These are phyloP conservation scores for Cantharis rufa DNA, from an alignment of 2,888 invertebrate species.

Conservation along the genomic window DNA sequence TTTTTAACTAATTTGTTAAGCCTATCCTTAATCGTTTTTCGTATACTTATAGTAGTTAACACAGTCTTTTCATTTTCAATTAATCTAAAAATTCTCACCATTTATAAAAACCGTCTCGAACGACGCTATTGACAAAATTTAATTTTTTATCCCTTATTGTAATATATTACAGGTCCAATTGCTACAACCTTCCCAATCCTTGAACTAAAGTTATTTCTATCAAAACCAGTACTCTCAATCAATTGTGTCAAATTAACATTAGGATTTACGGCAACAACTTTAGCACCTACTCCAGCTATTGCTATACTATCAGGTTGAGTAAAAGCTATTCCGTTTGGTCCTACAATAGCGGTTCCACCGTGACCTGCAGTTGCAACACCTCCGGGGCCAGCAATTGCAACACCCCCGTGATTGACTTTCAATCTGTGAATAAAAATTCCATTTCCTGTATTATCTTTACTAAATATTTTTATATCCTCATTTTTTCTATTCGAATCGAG, in stretches of 20 bases:
- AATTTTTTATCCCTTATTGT: slow-evolving; percentile 49
- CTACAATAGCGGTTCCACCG: slow-evolving; percentile 80
- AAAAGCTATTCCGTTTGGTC: slow-evolving; percentile 76
- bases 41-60: background rate
- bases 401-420: slow-evolving; percentile 74
- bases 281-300: slow-evolving; percentile 75
- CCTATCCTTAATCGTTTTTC: background rate
- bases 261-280: slow-evolving; percentile 69
- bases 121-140: too few species aligned
- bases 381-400: slow-evolving; percentile 81
- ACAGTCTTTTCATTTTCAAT: background rate
- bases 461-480: slow-evolving; percentile 46
- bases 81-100: background rate
- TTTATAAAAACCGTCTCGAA: background rate
- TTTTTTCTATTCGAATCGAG: slow-evolving; percentile 2
- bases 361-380: slow-evolving; percentile 79
- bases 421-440: slow-evolving; percentile 72
- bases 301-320: slow-evolving; percentile 77
- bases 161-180: slow-evolving; percentile 75
- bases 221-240: slow-evolving; percentile 44
- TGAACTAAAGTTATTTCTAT: slow-evolving; percentile 51
- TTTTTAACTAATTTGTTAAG: background rate
- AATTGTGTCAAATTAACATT: slow-evolving; percentile 64
- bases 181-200: slow-evolving; percentile 73
- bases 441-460: slow-evolving; percentile 57